Base-by-base conservation (phyloP, 2,797 vertebrate species). In the Morus bassanus region DNA sequence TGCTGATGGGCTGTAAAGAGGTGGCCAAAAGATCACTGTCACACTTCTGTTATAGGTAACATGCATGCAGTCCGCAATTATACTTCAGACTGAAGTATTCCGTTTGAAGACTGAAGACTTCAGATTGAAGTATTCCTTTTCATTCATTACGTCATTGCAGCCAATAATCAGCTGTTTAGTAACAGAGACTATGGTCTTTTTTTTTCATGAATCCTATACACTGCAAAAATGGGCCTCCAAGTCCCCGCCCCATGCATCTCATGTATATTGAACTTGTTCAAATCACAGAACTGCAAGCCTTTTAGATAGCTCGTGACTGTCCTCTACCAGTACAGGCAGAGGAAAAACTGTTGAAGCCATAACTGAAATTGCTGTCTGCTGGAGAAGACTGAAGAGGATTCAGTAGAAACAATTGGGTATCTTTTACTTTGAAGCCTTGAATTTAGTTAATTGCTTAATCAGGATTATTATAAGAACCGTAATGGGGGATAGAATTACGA, bases 401-500 rank as follows among this genome's bases (percentile, higher is more conserved):
- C 53, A 70, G 51, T 67, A 79, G 70, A 33, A 21, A 39, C 31
- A 67, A 73, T 13, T 48, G 39, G 25, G 63, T 67, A 37, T 77
- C 67, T 82, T 53, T 33, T 91, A 10, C 39, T 89, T 79, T 79
- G 50, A 82, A 79, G 43, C 21, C 24, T 87, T 95, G 61, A 76
- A 70, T 82, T 81, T 61, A 56, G 63, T 87, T 59, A 89, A 78
- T 80, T 77, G 59, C 39, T 83, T 94, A 77, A 85, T 81, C 45
- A 83, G 35, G 51, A 63, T 87, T 85, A 22, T 69, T 85, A 22
- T 69, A 85, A 37, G 14, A 87, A 82, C 43, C 12, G 33, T 88
- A 73, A 31, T 13, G 16, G 17, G 51, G 14, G 24, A 79, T 31
- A 43, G 72, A 95, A 64, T 86, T 69, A 48, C 0, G 14, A 63